Percentiles rank a stretch among this genome's conserved stretches.
Evolutionary conservation across 2,797 vertebrate genomes (phyloP).

Genomic region (Enteromius fasciolatus): DNA sequence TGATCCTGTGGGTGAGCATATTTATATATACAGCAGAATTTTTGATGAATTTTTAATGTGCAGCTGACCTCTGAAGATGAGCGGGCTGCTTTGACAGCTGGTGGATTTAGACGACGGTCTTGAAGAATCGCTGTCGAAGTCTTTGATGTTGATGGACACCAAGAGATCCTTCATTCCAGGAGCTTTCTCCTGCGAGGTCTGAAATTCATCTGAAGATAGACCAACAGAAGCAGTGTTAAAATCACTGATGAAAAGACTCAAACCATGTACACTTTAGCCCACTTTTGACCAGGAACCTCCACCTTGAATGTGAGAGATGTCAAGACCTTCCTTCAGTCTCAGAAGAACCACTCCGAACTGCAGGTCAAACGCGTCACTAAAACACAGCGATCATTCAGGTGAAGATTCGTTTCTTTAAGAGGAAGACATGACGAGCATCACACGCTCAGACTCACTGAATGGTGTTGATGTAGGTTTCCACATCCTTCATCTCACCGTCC

Average conservation of each 20-base stretch:
- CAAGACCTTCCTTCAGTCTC: conserved; percentile 89
- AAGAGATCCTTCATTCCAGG: conserved; percentile 82
- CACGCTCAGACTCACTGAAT: conserved; percentile 85
- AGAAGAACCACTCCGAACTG: conserved; percentile 92
- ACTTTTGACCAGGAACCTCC: conserved; percentile 68
- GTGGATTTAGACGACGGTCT: conserved; percentile 75
- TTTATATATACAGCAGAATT: neutral
- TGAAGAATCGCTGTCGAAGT: conserved; percentile 82
- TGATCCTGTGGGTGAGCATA: neutral
- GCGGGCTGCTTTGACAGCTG: conserved; percentile 80
- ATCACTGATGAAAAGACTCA: neutral
- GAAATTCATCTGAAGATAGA: conserved; percentile 82
- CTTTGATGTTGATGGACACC: conserved; percentile 85
- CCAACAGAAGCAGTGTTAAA: neutral
- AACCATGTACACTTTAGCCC: too few species aligned
- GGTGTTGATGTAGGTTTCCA: conserved; percentile 92
- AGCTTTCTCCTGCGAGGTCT: conserved; percentile 88
- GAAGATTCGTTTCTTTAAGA: neutral
- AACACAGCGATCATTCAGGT: conserved; percentile 25
- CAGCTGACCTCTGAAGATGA: conserved; percentile 82
- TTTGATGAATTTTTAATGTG: neutral
- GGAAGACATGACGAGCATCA: neutral
- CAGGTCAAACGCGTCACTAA: conserved; percentile 93
- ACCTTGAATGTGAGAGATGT: conserved; percentile 93
- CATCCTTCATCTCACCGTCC: conserved; percentile 89